Conservation (phyloP, 2,888 invertebrate genomes). For the Cheilosia soror region DNA sequence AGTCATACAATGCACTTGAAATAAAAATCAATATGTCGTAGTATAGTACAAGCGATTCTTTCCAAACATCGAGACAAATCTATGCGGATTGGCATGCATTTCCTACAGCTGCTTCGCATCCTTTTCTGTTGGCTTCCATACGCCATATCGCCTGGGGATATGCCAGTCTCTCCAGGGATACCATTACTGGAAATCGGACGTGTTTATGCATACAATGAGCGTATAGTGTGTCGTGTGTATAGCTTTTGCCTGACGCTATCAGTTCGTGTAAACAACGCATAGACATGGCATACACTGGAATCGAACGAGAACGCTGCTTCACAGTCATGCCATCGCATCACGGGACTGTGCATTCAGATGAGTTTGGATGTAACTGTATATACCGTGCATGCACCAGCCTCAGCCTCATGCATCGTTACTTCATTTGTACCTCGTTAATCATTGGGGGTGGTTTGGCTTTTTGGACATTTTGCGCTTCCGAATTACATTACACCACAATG, state of each 20-base stretch:
- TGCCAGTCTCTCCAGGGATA: constrained; percentile 62
- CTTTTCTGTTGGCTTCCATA: constrained; percentile 41
- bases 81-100: constrained; percentile 60
- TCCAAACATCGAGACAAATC: constrained; percentile 40
- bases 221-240: constrained; percentile 15
- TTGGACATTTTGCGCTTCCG: constrained; percentile 37
- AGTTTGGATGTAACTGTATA: not conserved
- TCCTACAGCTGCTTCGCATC: constrained; percentile 42
- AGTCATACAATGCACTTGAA: constrained; percentile 64
- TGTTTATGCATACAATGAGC: constrained; percentile 71
- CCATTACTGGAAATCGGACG: constrained; percentile 67
- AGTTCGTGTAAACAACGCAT: constrained; percentile 57
- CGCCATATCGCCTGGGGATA: constrained; percentile 30
- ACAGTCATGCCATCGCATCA: constrained; percentile 17
- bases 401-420: constrained; percentile 38
- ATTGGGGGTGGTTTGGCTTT: constrained; percentile 24
- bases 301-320: constrained; percentile 31
- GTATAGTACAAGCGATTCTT: constrained; percentile 28
- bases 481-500: constrained; percentile 35
- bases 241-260: constrained; percentile 45
- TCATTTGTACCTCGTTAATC: constrained; percentile 67
- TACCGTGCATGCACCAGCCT: constrained; percentile 21
- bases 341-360: not conserved
- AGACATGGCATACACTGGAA: constrained; percentile 55
- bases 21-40: constrained; percentile 59